Conservation (phyloP, 2,113 vertebrate species). For the Labeo rohita region DNA sequence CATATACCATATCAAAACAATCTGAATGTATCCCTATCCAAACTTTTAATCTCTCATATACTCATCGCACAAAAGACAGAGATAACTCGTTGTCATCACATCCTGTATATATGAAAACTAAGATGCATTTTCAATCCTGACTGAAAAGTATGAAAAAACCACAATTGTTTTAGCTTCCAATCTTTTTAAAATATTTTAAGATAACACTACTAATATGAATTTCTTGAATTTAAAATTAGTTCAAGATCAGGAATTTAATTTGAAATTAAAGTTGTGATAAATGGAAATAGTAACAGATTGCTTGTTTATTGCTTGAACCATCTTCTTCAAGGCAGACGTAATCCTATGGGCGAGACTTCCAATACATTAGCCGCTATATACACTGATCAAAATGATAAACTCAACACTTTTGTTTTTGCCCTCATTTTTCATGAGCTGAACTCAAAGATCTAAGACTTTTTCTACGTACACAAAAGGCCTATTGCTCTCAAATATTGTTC, state of each 20-base stretch:
- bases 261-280: not conserved
- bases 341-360: no score
- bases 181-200: not conserved
- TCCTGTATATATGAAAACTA: not conserved
- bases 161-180: not conserved
- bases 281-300: no score
- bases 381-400: no score
- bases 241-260: not conserved
- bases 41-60: not conserved
- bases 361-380: no score
- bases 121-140: not conserved
- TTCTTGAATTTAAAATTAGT: not conserved
- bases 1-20: not conserved
- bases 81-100: not conserved
- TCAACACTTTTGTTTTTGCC: no score
- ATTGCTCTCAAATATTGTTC: no score
- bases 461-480: no score
- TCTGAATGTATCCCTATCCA: not conserved
- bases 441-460: no score
- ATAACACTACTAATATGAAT: not conserved
- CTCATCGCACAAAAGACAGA: not conserved
- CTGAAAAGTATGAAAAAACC: not conserved
- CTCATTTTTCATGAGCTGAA: no score
- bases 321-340: no score
- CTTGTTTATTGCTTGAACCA: no score